Conservation (phyloP, 2,888 invertebrate genomes). For the Anaspis maculata region DNA sequence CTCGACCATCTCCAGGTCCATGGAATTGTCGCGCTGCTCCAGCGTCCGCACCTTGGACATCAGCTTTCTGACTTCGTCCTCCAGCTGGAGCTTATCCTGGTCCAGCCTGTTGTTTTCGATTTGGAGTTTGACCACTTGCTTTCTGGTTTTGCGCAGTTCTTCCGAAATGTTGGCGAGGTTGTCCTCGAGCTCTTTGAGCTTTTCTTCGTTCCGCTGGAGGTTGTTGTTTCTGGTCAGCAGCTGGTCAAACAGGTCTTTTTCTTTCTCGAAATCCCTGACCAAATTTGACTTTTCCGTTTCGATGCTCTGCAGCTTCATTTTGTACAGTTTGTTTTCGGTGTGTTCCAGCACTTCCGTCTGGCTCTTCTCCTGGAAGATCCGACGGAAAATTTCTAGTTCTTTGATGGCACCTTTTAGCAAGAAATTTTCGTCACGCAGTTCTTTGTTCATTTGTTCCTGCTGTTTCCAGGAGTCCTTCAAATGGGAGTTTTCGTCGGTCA, state of each 20-base stretch:
- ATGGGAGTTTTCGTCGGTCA: slow-evolving; percentile 2
- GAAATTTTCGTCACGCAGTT: slow-evolving; percentile 1
- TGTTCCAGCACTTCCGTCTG: not conserved
- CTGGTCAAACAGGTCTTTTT: not conserved
- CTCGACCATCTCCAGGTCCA: slow-evolving; percentile 9
- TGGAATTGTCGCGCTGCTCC: slow-evolving; percentile 5
- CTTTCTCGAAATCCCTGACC: slow-evolving; percentile 2
- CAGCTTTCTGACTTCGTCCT: slow-evolving; percentile 2
- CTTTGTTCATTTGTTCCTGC: not conserved
- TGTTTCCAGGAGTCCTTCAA: slow-evolving; percentile 2
- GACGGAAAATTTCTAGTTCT: slow-evolving; percentile 1
- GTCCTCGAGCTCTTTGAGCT: not conserved
- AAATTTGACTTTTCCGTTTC: slow-evolving; percentile 1
- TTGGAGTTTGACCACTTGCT: slow-evolving; percentile 1
- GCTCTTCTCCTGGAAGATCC: not conserved
- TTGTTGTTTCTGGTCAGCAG: not conserved
- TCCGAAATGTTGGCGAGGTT: not conserved
- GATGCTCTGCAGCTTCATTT: not conserved
- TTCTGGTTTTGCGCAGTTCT: slow-evolving; percentile 2
- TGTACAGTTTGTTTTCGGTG: not conserved
- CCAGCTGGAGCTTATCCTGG: slow-evolving; percentile 7
- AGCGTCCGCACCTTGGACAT: slow-evolving; percentile 3
- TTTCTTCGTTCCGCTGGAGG: not conserved
- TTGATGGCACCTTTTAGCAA: slow-evolving; percentile 1
- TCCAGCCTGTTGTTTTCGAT: slow-evolving; percentile 5